phyloP scores from a whole-genome alignment of 2,888 invertebrate species.

The Orthosia cruda region DNA sequence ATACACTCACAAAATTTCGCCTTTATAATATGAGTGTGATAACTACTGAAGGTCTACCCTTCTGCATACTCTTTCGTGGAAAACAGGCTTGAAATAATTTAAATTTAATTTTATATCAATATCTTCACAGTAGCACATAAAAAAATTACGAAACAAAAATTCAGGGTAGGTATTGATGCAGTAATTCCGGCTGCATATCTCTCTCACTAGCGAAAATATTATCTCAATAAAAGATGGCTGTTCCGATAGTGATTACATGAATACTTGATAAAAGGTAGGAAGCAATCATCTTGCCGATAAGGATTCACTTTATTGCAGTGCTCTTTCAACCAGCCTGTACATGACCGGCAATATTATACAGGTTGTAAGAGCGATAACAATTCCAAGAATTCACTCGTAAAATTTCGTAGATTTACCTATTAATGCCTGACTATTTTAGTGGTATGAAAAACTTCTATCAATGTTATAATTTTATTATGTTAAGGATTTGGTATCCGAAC shows the following conservation, averaged over 20 bases:
- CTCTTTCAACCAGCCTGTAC: background rate
- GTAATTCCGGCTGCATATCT: conserved; percentile 11
- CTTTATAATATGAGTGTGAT: no score
- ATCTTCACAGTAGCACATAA: background rate
- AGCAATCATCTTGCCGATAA: conserved; percentile 30
- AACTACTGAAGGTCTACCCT: background rate
- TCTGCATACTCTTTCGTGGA: background rate
- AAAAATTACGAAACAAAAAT: background rate
- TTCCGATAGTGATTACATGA: conserved; percentile 39
- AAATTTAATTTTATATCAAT: background rate
- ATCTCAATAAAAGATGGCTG: conserved; percentile 32
- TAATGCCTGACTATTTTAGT: background rate
- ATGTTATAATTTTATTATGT: no score
- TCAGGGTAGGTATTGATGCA: background rate
- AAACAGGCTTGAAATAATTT: background rate
- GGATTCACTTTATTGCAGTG: conserved; percentile 22
- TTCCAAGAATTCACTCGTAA: no score
- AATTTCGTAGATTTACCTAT: no score
- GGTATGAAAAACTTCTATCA: no score
- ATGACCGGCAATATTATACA: background rate
- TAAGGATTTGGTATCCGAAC: no score
- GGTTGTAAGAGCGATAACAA: background rate
- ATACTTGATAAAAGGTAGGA: conserved; percentile 37
- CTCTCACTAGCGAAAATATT: conserved; percentile 20
- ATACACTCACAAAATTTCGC: no score